Evolutionary conservation across 2,113 vertebrate species (phyloP), one percentile per base, ranked within the genome.

Genomic region (Caranx melampygus): DNA sequence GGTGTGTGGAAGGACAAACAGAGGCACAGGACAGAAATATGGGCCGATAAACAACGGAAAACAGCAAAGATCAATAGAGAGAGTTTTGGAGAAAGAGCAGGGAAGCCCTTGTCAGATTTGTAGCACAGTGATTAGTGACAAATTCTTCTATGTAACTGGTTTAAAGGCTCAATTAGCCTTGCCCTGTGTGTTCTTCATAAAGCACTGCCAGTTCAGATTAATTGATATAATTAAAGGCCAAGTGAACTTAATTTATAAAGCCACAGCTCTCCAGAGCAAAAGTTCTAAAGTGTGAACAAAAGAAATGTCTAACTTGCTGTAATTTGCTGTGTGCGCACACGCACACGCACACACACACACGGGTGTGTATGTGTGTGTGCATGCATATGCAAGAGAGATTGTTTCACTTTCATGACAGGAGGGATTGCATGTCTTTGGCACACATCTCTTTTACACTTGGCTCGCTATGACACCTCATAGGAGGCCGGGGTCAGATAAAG

Each of bases 401-500:
- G 69, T 75, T 66, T 77, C 42, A 72, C 44, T 78, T 87, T 61
- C 62, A 57, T 61, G 62, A 59, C 26, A 47, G 21, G 69, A 35
- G 62, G 57, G 77, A 68, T 81, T 79, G 79, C 67, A 70, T 78
- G 64, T 89, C 78, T 89, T 88, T 89, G 88, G 85, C 76, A 76
- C 72, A 51, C 73, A 84, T 84, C 78, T 73, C 68, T 67, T 88
- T 83, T 84, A 83, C 79, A 88, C 77, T 85, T 82, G 80, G 79
- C 88, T 87, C 59, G 47, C 69, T 77, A 66, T 60, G 85, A 87
- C 62, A 90, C 79, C 78, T 83, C 84, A 67, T 26, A 63, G 81
- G 70, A 85, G 78, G 74, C 79, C 78, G 44, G 79, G 88, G 90
- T 92, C 85, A 92, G 78, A 87, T 66, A 77, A 88, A 94, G 90